phyloP scores from a whole-genome alignment of 1,140 invertebrate species.

The Euborellia annulipes region DNA sequence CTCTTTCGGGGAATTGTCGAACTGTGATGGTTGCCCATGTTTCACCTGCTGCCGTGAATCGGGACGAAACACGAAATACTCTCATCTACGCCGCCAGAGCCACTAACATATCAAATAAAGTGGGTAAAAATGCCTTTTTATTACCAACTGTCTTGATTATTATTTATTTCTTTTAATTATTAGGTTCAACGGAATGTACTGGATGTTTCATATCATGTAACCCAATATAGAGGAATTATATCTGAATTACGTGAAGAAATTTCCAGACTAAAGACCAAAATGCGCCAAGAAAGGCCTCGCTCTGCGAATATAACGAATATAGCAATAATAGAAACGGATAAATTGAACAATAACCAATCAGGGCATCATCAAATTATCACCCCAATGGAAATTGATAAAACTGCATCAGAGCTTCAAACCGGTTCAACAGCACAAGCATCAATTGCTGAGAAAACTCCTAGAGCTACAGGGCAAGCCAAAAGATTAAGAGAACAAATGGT shows the following conservation, averaged over 20 bases:
- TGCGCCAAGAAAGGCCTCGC: conserved; percentile 49
- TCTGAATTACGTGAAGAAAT: conserved; percentile 74
- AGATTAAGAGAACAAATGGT: conserved; percentile 67
- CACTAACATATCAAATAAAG: conserved; percentile 66
- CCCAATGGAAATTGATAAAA: conserved; percentile 8
- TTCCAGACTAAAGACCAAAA: conserved; percentile 57
- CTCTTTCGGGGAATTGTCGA: conserved; percentile 76
- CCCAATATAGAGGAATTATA: conserved; percentile 63
- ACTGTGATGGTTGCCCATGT: conserved; percentile 96
- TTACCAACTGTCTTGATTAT: background rate
- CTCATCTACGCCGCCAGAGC: conserved; percentile 86
- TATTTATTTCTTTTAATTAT: conserved; percentile 10
- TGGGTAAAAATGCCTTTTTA: conserved; percentile 3
- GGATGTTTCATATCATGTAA: conserved; percentile 67
- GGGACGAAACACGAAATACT: conserved; percentile 86
- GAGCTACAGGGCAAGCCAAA: conserved; percentile 36
- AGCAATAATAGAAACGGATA: no score
- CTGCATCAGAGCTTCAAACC: conserved; percentile 7
- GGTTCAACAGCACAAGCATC: conserved; percentile 24
- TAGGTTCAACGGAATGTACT: conserved; percentile 59
- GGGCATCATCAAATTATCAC: background rate
- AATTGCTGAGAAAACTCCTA: conserved; percentile 20
- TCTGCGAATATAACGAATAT: conserved; percentile 21
- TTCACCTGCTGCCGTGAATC: conserved; percentile 54
- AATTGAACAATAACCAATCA: background rate